These are phyloP conservation scores for Drosophila bipectinata DNA, from an alignment of 1,140 invertebrate genomes.

Conservation along the genomic window DNA sequence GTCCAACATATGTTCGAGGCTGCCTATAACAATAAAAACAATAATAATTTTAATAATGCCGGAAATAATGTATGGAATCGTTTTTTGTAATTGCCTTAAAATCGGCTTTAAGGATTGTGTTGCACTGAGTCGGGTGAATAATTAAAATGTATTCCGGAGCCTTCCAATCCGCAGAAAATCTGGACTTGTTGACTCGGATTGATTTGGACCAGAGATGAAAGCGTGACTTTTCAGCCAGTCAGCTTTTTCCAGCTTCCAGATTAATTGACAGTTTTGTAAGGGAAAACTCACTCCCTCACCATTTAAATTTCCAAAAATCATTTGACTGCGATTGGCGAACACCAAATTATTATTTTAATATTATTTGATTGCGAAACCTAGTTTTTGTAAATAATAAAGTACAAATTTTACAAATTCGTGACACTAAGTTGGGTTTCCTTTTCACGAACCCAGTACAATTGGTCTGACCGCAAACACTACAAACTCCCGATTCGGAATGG, in stretches of 20 bases:
- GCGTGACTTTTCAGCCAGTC: not conserved
- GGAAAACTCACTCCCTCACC: too few relatives aligned
- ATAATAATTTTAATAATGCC: constrained; percentile 68
- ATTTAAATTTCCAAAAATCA: not conserved
- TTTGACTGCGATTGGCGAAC: too few relatives aligned
- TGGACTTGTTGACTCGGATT: not conserved
- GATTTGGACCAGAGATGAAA: not conserved
- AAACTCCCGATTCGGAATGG: constrained; percentile 41
- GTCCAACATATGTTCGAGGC: constrained; percentile 67
- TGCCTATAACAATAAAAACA: constrained; percentile 45
- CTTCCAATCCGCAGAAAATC: constrained; percentile 12
- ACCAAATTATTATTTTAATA: not conserved
- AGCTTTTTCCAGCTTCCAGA: not conserved
- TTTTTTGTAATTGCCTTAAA: constrained; percentile 50
- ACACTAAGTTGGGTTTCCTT: not conserved
- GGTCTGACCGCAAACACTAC: constrained; percentile 42
- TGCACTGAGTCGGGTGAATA: constrained; percentile 19
- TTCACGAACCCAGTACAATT: constrained; percentile 21
- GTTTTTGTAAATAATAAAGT: not conserved
- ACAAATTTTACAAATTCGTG: constrained; percentile 6
- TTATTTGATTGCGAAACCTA: not conserved
- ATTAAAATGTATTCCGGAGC: constrained; percentile 29
- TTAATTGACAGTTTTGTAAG: too few relatives aligned
- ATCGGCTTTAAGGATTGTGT: constrained; percentile 60
- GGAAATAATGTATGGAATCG: constrained; percentile 35